Evolutionary conservation across 2,888 invertebrate genomes (phyloP).

Genomic region (Synergus itoensis): DNA sequence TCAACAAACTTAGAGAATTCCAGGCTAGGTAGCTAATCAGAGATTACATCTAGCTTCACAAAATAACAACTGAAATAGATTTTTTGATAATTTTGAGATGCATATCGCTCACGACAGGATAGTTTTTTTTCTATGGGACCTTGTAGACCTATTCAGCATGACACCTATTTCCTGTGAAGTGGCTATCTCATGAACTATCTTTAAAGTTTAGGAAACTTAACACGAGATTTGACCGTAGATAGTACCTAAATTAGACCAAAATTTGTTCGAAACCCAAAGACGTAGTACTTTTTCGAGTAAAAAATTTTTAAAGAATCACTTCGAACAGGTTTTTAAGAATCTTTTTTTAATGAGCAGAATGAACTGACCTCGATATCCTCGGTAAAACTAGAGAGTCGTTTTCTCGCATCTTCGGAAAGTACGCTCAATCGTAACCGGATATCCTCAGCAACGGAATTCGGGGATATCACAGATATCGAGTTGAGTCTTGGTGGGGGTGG

Average conservation of each 20-base stretch:
- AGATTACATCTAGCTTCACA: neutral
- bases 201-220: constrained; percentile 20
- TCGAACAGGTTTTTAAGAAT: neutral
- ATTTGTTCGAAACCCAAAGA: neutral
- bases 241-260: constrained; percentile 4
- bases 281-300: neutral
- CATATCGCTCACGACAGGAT: neutral
- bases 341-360: neutral
- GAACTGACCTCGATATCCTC: constrained; percentile 72
- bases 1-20: neutral
- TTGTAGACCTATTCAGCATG: neutral
- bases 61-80: neutral
- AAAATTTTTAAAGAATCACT: too few species aligned
- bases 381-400: constrained; percentile 68
- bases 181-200: constrained; percentile 1
- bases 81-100: constrained; percentile 20
- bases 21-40: constrained; percentile 1
- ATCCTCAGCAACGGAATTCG: constrained; percentile 67
- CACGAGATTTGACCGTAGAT: constrained; percentile 8
- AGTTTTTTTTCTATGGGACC: neutral
- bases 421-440: constrained; percentile 69
- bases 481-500: constrained; percentile 71
- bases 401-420: constrained; percentile 73
- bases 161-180: constrained; percentile 35
- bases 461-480: constrained; percentile 50